A percentile compares a stretch with the other conserved stretches of the same genome.
Evolutionary conservation across 53 echinoderm and acorn worm species (phyloP).

Genomic region (Patiria pectinifera): DNA sequence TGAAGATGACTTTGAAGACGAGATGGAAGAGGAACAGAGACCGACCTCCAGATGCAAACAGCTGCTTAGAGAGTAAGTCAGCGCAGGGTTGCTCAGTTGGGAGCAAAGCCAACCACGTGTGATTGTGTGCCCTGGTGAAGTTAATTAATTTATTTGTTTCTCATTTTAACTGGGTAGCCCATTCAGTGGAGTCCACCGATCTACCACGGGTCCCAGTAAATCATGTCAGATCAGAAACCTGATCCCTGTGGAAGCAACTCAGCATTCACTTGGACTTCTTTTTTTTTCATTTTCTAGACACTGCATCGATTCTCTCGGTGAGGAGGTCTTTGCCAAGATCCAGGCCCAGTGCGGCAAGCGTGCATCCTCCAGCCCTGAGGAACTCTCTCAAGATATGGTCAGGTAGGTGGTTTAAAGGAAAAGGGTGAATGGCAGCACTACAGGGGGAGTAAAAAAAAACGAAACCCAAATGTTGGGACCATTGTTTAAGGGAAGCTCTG

Average conservation of each 20-base stretch:
- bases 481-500: too few species aligned
- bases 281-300: conserved; percentile 23
- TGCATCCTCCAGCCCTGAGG: conserved; percentile 43
- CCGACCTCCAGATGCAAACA: conserved; percentile 60
- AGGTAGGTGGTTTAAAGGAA: conserved; percentile 19
- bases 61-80: conserved; percentile 69
- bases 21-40: conserved; percentile 61
- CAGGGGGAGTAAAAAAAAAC: too few species aligned
- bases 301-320: conserved; percentile 75
- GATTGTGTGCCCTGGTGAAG: too few species aligned
- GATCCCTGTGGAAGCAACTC: too few species aligned
- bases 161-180: too few species aligned
- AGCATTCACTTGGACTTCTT: too few species aligned
- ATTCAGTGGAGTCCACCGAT: too few species aligned
- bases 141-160: too few species aligned
- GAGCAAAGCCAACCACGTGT: neutral
- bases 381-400: conserved; percentile 55
- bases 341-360: conserved; percentile 58
- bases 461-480: too few species aligned
- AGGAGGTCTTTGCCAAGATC: conserved; percentile 68
- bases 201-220: too few species aligned
- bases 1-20: conserved; percentile 82
- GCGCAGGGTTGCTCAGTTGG: neutral
- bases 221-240: too few species aligned
- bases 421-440: too few species aligned